These are phyloP conservation scores for Minunthozetes semirufus DNA, from an alignment of 2,888 invertebrate species.

Conservation along the genomic window DNA sequence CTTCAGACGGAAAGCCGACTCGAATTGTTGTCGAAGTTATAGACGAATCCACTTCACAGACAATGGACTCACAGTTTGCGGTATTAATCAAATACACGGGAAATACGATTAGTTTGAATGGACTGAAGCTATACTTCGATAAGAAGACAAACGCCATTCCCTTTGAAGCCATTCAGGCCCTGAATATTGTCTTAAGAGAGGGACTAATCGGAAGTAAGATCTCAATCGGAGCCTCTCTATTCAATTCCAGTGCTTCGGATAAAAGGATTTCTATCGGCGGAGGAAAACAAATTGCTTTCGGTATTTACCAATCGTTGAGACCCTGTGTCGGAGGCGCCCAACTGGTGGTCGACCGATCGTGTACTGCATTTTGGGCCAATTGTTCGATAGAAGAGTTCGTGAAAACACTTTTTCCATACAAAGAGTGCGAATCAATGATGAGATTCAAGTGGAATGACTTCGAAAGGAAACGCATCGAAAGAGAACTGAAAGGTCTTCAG, in stretches of 20 bases:
- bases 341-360: slow-evolving; percentile 32
- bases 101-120: neutral
- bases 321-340: slow-evolving; percentile 13
- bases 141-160: slow-evolving; percentile 4
- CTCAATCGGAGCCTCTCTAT: neutral
- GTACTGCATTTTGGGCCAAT: slow-evolving; percentile 22
- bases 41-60: neutral
- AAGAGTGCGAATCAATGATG: slow-evolving; percentile 15
- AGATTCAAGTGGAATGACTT: slow-evolving; percentile 33
- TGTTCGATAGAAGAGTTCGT: slow-evolving; percentile 22
- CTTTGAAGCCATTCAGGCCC: neutral
- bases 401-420: neutral
- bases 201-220: neutral
- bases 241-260: neutral
- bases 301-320: slow-evolving; percentile 27
- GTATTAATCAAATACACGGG: neutral
- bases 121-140: slow-evolving; percentile 1
- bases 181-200: slow-evolving; percentile 26
- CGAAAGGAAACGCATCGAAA: slow-evolving; percentile 24
- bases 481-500: slow-evolving; percentile 20
- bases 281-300: slow-evolving; percentile 28
- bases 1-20: neutral
- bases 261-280: neutral
- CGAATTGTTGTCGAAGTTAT: neutral
- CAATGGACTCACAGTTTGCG: neutral